Conservation (phyloP, 2,113 vertebrate genomes). For the Menura novaehollandiae region DNA sequence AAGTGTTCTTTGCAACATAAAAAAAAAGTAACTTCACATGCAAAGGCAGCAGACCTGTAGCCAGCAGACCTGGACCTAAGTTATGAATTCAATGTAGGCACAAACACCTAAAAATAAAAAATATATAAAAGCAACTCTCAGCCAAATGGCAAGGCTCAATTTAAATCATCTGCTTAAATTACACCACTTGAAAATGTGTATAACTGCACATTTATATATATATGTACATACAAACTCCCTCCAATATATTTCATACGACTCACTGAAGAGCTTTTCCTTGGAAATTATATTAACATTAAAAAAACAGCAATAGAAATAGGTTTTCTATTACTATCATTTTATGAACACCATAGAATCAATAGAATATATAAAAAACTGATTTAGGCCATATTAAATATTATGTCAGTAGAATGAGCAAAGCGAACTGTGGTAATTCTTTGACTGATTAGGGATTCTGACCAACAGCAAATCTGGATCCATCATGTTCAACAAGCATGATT, state of each 20-base stretch:
- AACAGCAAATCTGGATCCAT: constrained; percentile 24
- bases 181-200: background rate
- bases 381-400: background rate
- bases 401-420: constrained; percentile 16
- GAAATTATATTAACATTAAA: background rate
- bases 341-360: constrained; percentile 7
- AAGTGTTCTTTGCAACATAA: background rate
- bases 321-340: constrained; percentile 35
- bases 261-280: background rate
- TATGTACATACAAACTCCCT: background rate
- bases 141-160: background rate
- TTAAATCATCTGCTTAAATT: background rate
- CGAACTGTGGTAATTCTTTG: constrained; percentile 3
- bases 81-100: background rate
- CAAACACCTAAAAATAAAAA: background rate
- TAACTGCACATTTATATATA: background rate
- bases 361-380: background rate
- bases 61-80: background rate
- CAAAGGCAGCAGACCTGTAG: background rate
- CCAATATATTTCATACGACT: background rate
- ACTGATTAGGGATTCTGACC: background rate
- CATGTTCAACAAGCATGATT: constrained; percentile 27
- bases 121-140: background rate
- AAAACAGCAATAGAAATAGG: background rate
- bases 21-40: background rate